Base-by-base conservation (phyloP, 1,140 invertebrate genomes). In the Neodiprion pinetum region DNA sequence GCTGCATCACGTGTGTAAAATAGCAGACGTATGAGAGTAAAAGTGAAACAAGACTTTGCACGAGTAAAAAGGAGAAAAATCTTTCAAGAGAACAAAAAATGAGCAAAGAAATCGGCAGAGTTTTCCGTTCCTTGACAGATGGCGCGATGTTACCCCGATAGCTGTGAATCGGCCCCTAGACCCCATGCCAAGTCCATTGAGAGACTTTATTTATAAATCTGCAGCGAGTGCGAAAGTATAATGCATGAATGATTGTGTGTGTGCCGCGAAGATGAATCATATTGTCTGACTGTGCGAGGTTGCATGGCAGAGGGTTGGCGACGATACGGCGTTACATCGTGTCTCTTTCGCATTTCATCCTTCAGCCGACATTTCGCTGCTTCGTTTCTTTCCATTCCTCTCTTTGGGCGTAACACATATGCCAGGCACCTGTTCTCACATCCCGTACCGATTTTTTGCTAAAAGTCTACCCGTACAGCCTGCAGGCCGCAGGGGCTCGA, bases 361-460 rank as follows among this genome's bases (percentile, higher is more conserved):
- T 72, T 72, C 65, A 50, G 49, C 47, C 65, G 28, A 40, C 47
- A 40, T 21, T 47, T 72, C 28, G 28, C 14, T 48, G 0, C 23
- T 70, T 48, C 17, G 9, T 50, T 71, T 71, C 47, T 50, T 21
- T n/a, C 11, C 23, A 48, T 71, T 12, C 7, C 40, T 71, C 14
- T 50, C 17, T 50, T 9, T 21, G 7, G 47, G 76, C 75, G 72
- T 72, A 77, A 79, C 65, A 82, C 83, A 84, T 83, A 74, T 84
- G 83, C 79, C 78, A 71, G 79, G 80, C 83, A 84, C 83, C 80
- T 84, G 83, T 75, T 74, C 71, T 71, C 53, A 61, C 53, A 75
- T 82, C 75, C 77, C 71, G 73, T 75, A 68, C 49, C 66, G 23
- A n/a, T 79, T 79, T 75, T 78, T 79, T 72, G 49, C 14, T 66